Conservation (phyloP, 2,113 vertebrate genomes). For the Merops nubicus region DNA sequence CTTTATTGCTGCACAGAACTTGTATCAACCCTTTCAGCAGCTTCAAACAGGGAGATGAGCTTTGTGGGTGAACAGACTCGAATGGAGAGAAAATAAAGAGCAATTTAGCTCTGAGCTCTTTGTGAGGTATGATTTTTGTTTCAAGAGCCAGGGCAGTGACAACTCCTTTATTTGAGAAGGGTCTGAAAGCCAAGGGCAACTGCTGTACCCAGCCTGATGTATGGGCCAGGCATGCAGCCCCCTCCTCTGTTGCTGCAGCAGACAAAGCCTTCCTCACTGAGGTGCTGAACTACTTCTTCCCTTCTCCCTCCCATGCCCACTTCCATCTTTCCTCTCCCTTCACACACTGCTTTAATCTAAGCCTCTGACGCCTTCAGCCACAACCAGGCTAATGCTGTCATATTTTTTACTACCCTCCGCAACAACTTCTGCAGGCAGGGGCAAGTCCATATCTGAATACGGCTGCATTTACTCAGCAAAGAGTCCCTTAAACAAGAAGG, state of each 20-base stretch:
- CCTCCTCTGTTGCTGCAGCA: fast-evolving
- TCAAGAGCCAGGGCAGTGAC: neutral
- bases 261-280: neutral
- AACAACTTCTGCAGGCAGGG: neutral
- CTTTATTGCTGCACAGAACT: fast-evolving
- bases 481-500: neutral
- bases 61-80: neutral
- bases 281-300: neutral
- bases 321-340: neutral
- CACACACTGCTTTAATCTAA: neutral
- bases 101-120: neutral
- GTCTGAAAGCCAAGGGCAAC: neutral
- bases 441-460: neutral
- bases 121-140: neutral
- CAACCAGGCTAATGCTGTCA: fast-evolving
- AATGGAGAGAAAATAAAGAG: neutral
- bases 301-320: fast-evolving
- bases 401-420: neutral
- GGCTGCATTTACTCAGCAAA: neutral
- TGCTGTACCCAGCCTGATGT: fast-evolving
- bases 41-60: neutral
- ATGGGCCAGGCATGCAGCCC: neutral
- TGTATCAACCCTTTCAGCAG: neutral
- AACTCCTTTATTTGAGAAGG: neutral
- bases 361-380: fast-evolving